Evolutionary conservation across 2,888 invertebrate species (phyloP), one percentile per base, ranked within the genome.

Genomic region (Nemurella pictetii): DNA sequence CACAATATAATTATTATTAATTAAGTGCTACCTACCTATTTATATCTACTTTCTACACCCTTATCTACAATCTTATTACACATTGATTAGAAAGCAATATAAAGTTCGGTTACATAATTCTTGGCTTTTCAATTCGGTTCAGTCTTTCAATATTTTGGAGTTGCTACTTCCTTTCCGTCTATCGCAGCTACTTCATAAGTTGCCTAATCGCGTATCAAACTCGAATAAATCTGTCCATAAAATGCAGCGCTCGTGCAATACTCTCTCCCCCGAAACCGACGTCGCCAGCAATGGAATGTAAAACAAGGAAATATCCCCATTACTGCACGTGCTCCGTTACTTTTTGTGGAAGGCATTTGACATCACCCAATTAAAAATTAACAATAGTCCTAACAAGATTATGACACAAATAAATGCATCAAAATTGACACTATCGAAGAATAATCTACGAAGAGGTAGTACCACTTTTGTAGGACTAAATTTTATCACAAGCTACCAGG

Each of bases 111-210:
- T 29, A 29, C n/a, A n/a, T 78, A 78, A 82, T 82, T 55, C 55
- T 82, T 28, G 29, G 82, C 82, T 82, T 82, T 82, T 82, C 82
- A 55, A 72, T 72, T 82, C 82, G 29, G 28, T 82, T 82, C 82
- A 82, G 82, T 82, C 82, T 82, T 82, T 55, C 26, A 72, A 28
- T 82, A 20, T 82, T 82, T 82, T 72, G 82, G 72, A 82, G 82
- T 82, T 25, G 28, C 29, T 78, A 78, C n/a, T 27, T 30, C 30
- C 27, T 78, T 29, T 15, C 30, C 78, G 29, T 55, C 9, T 55
- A 55, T 55, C 55, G 55, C 55, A 55, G 55, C 55, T 55, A 55
- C 9, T 55, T 55, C 15, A 55, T 55, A 15, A 55, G 55, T 15
- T 55, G 55, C 55, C 55, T 55, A 55, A 12, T 55, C 55, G 55